phyloP scores from a whole-genome alignment of 2,797 vertebrate species.

The Sebastes flavidus region DNA sequence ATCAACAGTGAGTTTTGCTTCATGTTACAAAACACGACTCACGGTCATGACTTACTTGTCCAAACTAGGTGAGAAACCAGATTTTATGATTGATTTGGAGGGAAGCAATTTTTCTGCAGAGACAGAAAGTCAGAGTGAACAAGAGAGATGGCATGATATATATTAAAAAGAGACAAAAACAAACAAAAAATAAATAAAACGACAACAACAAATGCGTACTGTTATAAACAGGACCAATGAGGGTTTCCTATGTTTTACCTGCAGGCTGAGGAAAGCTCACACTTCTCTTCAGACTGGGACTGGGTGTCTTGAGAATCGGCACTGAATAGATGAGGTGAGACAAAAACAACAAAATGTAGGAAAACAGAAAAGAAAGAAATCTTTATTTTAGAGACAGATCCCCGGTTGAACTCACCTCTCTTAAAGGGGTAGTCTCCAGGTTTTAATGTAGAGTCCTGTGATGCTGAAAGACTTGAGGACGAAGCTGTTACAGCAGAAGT shows the following conservation, averaged over 20 bases:
- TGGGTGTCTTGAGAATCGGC: constrained; percentile 72
- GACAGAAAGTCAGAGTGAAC: background rate
- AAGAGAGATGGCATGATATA: background rate
- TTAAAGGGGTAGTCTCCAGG: constrained; percentile 82
- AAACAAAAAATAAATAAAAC: background rate
- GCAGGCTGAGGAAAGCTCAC: constrained; percentile 76
- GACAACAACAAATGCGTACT: background rate
- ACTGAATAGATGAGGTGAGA: constrained; percentile 25
- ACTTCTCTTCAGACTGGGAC: constrained; percentile 75
- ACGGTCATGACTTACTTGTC: constrained; percentile 64
- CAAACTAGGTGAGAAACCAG: constrained; percentile 69
- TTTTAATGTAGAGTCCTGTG: constrained; percentile 66
- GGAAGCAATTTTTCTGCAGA: constrained; percentile 80
- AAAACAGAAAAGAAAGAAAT: background rate
- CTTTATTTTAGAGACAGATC: background rate
- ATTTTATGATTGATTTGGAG: constrained; percentile 77
- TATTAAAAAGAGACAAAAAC: background rate
- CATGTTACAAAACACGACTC: background rate
- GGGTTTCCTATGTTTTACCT: constrained; percentile 62
- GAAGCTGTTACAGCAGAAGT: constrained; percentile 20
- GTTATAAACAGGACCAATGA: background rate
- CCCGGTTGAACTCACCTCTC: constrained; percentile 69
- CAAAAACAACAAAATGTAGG: background rate
- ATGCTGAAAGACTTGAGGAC: constrained; percentile 50
- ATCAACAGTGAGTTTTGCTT: background rate